Conservation (phyloP, 1,140 invertebrate genomes). For the Drosophila micromelanica region DNA sequence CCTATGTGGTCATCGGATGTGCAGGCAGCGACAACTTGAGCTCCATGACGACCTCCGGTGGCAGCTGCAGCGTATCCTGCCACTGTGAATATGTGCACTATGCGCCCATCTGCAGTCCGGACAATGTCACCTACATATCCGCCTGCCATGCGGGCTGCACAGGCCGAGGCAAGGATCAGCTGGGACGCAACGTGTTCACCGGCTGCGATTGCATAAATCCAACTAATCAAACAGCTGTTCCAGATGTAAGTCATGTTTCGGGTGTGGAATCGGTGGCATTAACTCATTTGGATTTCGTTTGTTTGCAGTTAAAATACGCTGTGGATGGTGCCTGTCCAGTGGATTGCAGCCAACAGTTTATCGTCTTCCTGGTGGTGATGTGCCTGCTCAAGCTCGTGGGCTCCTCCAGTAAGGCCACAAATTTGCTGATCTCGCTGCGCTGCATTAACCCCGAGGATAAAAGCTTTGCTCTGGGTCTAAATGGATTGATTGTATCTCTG, state of each 20-base stretch:
- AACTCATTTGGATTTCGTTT: neutral
- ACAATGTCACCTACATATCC: constrained; percentile 87
- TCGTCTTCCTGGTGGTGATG: constrained; percentile 87
- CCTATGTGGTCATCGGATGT: constrained; percentile 89
- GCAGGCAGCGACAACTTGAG: constrained; percentile 79
- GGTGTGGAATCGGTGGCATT: too few species aligned
- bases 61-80: constrained; percentile 87
- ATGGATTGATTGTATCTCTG: constrained; percentile 87
- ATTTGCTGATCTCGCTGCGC: constrained; percentile 88
- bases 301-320: constrained; percentile 32
- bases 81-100: constrained; percentile 89
- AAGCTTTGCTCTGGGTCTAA: constrained; percentile 88
- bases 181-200: constrained; percentile 74
- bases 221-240: neutral
- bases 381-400: constrained; percentile 88
- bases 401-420: constrained; percentile 88
- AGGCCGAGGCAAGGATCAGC: constrained; percentile 48
- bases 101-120: constrained; percentile 88
- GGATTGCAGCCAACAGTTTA: constrained; percentile 87
- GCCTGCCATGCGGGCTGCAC: constrained; percentile 90
- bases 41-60: constrained; percentile 33
- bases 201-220: constrained; percentile 47
- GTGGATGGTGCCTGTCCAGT: constrained; percentile 87
- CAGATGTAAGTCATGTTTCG: constrained; percentile 1
- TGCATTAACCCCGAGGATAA: constrained; percentile 89